phyloP scores from a whole-genome alignment of 2,888 invertebrate genomes.

The Ichneumoninae sp. region DNA sequence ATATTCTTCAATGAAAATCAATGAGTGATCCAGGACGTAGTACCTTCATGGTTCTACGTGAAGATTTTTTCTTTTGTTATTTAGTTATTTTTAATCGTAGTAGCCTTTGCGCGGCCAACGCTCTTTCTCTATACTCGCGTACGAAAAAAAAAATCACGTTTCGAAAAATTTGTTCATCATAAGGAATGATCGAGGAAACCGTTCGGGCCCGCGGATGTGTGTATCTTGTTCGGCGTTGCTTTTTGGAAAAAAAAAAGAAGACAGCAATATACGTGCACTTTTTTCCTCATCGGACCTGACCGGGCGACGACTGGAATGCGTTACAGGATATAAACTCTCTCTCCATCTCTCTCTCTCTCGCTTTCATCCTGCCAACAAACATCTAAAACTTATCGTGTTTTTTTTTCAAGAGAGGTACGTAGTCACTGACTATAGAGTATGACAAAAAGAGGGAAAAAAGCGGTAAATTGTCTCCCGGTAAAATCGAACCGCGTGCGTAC shows the following conservation, averaged over 20 bases:
- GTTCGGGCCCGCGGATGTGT: conserved; percentile 39
- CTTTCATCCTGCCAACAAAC: conserved; percentile 49
- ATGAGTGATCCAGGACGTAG: conserved; percentile 31
- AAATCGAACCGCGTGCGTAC: conserved; percentile 29
- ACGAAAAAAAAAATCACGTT: conserved; percentile 24
- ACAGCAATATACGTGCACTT: conserved; percentile 38
- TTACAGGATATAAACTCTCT: conserved; percentile 45
- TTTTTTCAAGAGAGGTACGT: conserved; percentile 32
- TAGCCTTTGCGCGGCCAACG: conserved; percentile 26
- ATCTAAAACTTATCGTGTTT: conserved; percentile 49
- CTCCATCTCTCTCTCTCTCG: not conserved
- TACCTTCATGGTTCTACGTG: conserved; percentile 49
- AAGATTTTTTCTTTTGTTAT: conserved; percentile 5
- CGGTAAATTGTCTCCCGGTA: conserved; percentile 42
- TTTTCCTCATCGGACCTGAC: conserved; percentile 42
- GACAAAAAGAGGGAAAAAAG: conserved; percentile 5
- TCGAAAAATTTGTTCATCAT: conserved; percentile 37
- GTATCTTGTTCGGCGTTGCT: conserved; percentile 36
- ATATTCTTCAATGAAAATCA: conserved; percentile 45
- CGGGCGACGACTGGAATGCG: conserved; percentile 65
- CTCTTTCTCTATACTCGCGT: conserved; percentile 14
- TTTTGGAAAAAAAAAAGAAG: conserved; percentile 19
- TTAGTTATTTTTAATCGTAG: not conserved
- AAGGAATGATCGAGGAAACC: conserved; percentile 63
- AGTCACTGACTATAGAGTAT: conserved; percentile 42